phyloP scores from a whole-genome alignment of 2,888 invertebrate species.

The Drosophila quinaria region DNA sequence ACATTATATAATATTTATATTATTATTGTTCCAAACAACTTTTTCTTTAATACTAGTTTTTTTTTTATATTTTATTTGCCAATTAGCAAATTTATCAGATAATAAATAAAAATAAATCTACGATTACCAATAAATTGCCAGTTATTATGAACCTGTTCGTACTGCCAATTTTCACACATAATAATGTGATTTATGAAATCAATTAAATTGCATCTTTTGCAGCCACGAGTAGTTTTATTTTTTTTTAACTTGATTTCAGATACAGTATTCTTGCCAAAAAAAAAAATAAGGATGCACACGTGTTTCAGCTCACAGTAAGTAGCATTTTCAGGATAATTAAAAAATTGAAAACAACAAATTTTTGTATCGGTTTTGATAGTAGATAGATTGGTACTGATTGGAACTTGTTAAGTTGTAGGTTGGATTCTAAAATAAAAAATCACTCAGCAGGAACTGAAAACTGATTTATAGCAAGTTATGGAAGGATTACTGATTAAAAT shows the following conservation, averaged over 20 bases:
- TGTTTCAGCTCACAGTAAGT: not conserved
- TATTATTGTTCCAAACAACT: no score
- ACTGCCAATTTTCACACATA: not conserved
- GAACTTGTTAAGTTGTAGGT: no score
- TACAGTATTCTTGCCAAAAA: not conserved
- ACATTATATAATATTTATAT: not conserved
- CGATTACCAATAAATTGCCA: not conserved
- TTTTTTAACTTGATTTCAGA: not conserved
- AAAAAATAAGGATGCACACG: no score
- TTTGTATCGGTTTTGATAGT: no score
- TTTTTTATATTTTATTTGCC: slow-evolving; percentile 1
- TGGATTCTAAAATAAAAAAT: no score
- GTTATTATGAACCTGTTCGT: slow-evolving; percentile 4
- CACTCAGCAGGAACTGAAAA: no score
- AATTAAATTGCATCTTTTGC: not conserved
- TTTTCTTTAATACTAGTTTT: not conserved
- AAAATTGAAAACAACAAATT: no score
- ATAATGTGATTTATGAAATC: slow-evolving; percentile 1
- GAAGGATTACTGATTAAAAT: no score
- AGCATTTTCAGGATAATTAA: no score
- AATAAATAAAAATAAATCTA: slow-evolving; percentile 5
- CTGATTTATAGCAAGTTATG: no score
- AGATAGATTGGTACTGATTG: no score
- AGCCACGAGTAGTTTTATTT: no score
- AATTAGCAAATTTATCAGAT: not conserved